Conservation (phyloP, 1,140 invertebrate species). For the Drosophila miranda region DNA sequence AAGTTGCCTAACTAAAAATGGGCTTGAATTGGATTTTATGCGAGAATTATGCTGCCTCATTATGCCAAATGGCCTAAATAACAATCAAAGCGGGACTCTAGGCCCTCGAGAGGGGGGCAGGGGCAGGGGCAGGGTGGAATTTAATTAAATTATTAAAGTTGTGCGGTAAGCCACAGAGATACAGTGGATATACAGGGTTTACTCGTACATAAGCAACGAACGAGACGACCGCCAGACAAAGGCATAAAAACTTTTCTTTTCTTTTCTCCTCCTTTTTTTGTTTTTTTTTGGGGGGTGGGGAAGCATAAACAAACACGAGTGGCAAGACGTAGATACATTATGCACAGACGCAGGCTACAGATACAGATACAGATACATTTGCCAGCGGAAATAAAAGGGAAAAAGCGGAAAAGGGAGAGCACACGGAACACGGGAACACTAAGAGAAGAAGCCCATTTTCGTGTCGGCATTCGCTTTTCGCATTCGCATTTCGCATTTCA, state of each 20-base stretch:
- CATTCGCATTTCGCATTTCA: conserved; percentile 39
- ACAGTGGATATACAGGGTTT: not conserved
- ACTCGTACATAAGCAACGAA: conserved; percentile 58
- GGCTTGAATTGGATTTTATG: conserved; percentile 68
- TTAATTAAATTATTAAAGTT: conserved; percentile 80
- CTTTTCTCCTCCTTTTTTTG: conserved; percentile 12
- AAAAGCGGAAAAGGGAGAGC: conserved; percentile 25
- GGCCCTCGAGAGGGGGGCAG: conserved; percentile 21
- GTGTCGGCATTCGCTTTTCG: conserved; percentile 51
- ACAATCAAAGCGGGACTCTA: conserved; percentile 66
- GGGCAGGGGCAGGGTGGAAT: conserved; percentile 35
- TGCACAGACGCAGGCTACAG: conserved; percentile 62
- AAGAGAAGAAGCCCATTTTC: conserved; percentile 47
- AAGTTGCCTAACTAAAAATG: conserved; percentile 61
- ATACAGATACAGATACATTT: conserved; percentile 39
- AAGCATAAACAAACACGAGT: conserved; percentile 62
- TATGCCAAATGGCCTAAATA: conserved; percentile 74
- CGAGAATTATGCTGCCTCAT: conserved; percentile 75
- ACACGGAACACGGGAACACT: not conserved
- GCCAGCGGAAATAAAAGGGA: conserved; percentile 37
- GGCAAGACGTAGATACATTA: conserved; percentile 67
- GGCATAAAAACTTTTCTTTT: conserved; percentile 68
- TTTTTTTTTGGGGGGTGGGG: conserved; percentile 11
- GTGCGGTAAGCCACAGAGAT: conserved; percentile 62
- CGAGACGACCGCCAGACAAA: conserved; percentile 60